Evolutionary conservation across 1,140 invertebrate genomes (phyloP).

Genomic region (Cryptotermes secundus): DNA sequence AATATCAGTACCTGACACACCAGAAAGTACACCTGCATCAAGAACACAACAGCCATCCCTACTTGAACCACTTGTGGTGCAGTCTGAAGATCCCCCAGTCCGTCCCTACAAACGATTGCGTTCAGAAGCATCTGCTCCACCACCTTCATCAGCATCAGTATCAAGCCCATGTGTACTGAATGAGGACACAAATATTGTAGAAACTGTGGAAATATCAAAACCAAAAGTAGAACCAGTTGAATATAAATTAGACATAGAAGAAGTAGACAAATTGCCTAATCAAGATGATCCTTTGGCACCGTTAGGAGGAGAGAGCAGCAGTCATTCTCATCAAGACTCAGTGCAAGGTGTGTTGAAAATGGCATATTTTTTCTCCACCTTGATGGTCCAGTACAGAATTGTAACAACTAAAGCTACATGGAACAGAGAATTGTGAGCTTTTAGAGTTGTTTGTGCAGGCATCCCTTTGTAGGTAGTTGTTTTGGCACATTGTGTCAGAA

Average conservation of each 20-base stretch:
- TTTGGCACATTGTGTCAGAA: no score
- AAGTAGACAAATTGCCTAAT: constrained; percentile 20
- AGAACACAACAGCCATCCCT: background rate
- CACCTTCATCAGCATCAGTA: background rate
- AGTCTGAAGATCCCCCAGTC: constrained; percentile 4
- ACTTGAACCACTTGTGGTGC: constrained; percentile 7
- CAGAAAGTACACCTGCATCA: background rate
- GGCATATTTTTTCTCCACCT: no score
- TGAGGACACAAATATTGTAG: background rate
- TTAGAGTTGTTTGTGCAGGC: no score
- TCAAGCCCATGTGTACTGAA: background rate
- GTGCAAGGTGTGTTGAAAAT: background rate
- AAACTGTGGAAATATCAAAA: constrained; percentile 29
- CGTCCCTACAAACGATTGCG: constrained; percentile 20
- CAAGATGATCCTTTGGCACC: constrained; percentile 19
- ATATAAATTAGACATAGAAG: constrained; percentile 27
- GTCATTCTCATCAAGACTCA: constrained; percentile 21
- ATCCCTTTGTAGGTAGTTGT: no score
- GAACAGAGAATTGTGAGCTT: no score
- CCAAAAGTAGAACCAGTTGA: constrained; percentile 34
- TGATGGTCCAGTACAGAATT: no score
- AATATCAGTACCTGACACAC: background rate
- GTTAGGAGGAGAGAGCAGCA: constrained; percentile 16
- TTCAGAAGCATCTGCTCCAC: background rate
- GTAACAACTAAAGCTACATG: no score